These are phyloP conservation scores for Belgica antarctica DNA, from an alignment of 2,888 invertebrate species.

Conservation along the genomic window DNA sequence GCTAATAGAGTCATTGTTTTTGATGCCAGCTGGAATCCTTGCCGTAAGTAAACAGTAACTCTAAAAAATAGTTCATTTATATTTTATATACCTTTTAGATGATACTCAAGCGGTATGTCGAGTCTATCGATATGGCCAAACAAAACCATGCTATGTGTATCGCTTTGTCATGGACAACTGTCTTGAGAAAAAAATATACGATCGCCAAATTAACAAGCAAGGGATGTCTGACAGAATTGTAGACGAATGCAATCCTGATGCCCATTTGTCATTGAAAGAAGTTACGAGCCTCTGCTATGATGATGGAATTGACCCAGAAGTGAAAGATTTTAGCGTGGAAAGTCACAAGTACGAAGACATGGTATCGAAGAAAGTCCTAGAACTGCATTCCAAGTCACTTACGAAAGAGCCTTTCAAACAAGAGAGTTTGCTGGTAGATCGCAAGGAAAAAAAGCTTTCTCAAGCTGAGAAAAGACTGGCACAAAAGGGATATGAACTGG, in stretches of 20 bases:
- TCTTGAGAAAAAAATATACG: constrained; percentile 96
- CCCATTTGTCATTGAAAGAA: constrained; percentile 84
- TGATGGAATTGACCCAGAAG: constrained; percentile 79
- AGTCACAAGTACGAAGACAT: constrained; percentile 77
- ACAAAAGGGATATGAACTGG: constrained; percentile 86
- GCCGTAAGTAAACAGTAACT: no score
- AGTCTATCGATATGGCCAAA: constrained; percentile 92
- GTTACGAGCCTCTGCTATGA: constrained; percentile 87
- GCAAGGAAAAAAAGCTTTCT: constrained; percentile 91
- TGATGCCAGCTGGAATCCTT: constrained; percentile 99
- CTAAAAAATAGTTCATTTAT: no score
- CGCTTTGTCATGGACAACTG: constrained; percentile 96
- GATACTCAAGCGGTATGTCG: constrained; percentile 97
- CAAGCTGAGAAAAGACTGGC: constrained; percentile 91
- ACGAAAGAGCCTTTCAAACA: constrained; percentile 91
- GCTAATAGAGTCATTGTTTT: constrained; percentile 97
- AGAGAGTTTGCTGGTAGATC: constrained; percentile 88
- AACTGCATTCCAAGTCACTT: constrained; percentile 62
- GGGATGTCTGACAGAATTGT: constrained; percentile 98
- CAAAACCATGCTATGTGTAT: constrained; percentile 92
- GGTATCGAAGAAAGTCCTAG: constrained; percentile 72
- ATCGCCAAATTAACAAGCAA: constrained; percentile 96
- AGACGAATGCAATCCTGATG: constrained; percentile 96
- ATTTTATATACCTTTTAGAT: no score
- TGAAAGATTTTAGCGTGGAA: constrained; percentile 68